Evolutionary conservation across 2,113 vertebrate species (phyloP).

Genomic region (Nothobranchius furzeri): DNA sequence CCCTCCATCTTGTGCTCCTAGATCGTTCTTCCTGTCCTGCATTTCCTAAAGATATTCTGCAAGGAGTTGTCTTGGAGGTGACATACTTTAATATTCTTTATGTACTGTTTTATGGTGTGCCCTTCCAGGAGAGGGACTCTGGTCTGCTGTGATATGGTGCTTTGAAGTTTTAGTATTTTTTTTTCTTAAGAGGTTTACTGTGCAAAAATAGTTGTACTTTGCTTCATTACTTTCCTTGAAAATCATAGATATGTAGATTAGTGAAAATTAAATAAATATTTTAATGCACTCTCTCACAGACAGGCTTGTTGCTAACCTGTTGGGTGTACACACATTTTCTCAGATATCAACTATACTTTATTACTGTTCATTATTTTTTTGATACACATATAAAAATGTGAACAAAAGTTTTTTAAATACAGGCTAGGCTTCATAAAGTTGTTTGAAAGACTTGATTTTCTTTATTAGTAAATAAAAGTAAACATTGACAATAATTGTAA

Average conservation of each 20-base stretch:
- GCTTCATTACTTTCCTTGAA: not conserved
- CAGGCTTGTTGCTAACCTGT: too few relatives aligned
- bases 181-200: conserved; percentile 44
- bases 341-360: too few relatives aligned
- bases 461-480: not conserved
- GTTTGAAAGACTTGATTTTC: not conserved
- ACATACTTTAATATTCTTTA: conserved; percentile 50
- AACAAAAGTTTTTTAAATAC: not conserved
- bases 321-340: too few relatives aligned
- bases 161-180: conserved; percentile 52
- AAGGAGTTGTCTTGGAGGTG: conserved; percentile 56
- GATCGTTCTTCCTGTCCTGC: conserved; percentile 35
- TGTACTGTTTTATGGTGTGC: conserved; percentile 23
- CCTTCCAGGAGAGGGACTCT: conserved; percentile 50
- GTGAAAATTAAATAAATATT: not conserved
- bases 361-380: not conserved
- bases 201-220: not conserved
- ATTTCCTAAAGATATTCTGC: conserved; percentile 43
- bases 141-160: conserved; percentile 47
- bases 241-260: not conserved
- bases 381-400: not conserved
- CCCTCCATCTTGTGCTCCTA: conserved; percentile 63
- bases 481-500: too few relatives aligned
- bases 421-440: not conserved
- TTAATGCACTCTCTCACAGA: too few relatives aligned